A percentile compares a stretch with the other conserved stretches of the same genome.
Evolutionary conservation across 2,113 vertebrate genomes (phyloP).

Genomic region (Herpailurus yagouaroundi): DNA sequence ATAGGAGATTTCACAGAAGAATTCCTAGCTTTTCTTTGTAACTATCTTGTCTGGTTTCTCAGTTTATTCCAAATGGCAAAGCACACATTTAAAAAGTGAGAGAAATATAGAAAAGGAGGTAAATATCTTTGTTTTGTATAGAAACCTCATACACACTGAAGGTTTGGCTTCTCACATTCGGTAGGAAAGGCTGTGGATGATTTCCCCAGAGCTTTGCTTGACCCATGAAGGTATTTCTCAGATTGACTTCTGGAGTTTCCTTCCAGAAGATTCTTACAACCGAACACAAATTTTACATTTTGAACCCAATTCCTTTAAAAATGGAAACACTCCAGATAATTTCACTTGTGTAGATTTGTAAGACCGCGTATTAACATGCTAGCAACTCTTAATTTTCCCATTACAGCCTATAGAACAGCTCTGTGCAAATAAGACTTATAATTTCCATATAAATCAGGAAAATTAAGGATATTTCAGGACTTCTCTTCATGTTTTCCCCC

Average conservation of each 20-base stretch:
- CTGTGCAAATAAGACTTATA: constrained; percentile 84
- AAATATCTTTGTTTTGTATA: neutral
- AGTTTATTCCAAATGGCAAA: constrained; percentile 61
- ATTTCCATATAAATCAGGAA: constrained; percentile 86
- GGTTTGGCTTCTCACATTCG: neutral
- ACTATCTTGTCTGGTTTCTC: neutral
- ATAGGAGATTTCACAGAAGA: neutral
- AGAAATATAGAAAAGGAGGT: neutral
- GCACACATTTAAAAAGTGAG: neutral
- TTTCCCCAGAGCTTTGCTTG: neutral
- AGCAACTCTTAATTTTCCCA: constrained; percentile 83
- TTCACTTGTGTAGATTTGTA: constrained; percentile 64
- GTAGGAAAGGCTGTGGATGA: neutral
- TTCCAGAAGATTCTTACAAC: constrained; percentile 56
- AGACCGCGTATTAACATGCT: constrained; percentile 81
- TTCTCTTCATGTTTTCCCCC: constrained; percentile 83
- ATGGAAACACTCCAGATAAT: constrained; percentile 60
- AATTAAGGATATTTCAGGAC: constrained; percentile 85
- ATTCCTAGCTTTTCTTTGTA: neutral
- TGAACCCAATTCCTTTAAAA: constrained; percentile 56
- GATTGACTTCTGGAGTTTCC: constrained; percentile 11
- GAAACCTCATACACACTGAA: neutral
- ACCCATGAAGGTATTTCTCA: constrained; percentile 36
- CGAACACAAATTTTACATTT: constrained; percentile 70
- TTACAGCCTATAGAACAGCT: constrained; percentile 79